Percentiles rank a stretch among this genome's conserved stretches.
These are phyloP conservation scores for Helicoverpa assulta DNA, from an alignment of 2,888 invertebrate genomes.

Conservation along the genomic window DNA sequence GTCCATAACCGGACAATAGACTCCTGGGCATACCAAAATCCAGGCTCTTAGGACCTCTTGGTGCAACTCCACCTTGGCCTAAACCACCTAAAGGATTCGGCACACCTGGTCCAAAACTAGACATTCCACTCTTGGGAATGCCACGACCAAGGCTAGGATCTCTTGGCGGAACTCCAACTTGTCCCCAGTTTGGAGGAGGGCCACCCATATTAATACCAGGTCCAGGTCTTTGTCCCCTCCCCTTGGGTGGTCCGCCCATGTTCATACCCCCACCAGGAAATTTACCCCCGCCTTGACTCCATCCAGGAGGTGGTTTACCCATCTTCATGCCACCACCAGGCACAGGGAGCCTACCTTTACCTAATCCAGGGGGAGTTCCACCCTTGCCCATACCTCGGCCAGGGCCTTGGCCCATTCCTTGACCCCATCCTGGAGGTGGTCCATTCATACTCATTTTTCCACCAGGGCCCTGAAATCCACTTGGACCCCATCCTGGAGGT, in stretches of 20 bases:
- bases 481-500: too few species aligned
- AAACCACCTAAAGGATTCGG: not conserved
- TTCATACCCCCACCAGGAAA: not conserved
- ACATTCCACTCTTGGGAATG: not conserved
- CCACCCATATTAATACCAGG: conserved; percentile 7
- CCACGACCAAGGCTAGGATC: not conserved
- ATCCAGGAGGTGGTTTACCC: too few species aligned
- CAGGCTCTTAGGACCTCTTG: too few species aligned
- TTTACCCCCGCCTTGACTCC: not conserved
- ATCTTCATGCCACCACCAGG: not conserved
- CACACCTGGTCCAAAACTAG: not conserved
- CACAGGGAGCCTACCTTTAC: too few species aligned
- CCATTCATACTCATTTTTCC: too few species aligned
- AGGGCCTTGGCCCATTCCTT: too few species aligned
- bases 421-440: not conserved
- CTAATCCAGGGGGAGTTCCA: too few species aligned
- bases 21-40: too few species aligned
- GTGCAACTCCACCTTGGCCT: not conserved
- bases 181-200: not conserved
- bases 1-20: too few species aligned
- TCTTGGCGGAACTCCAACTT: not conserved
- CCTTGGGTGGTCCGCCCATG: not conserved
- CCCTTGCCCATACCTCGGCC: not conserved
- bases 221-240: not conserved
- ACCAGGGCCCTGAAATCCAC: too few species aligned